A percentile compares a stretch with the other conserved stretches of the same genome.
Evolutionary conservation across 2,113 vertebrate species (phyloP).

Genomic region (Scolopax mira): DNA sequence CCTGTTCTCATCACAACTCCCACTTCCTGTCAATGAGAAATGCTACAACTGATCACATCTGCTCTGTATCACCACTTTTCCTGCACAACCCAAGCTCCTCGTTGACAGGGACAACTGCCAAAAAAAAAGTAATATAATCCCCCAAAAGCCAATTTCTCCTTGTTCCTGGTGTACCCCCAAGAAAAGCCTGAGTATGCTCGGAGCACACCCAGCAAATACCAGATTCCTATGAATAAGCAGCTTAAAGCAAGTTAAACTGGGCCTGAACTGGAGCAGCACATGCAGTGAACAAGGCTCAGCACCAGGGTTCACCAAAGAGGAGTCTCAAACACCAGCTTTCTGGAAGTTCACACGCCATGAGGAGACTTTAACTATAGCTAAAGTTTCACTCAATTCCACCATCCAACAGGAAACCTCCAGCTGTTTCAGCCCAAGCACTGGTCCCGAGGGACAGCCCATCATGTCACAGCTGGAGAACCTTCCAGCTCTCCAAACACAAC

Average conservation of each 20-base stretch:
- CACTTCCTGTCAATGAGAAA: not conserved
- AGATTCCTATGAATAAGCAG: not conserved
- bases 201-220: not conserved
- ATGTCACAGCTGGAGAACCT: not conserved
- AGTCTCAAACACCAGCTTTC: not conserved
- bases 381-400: not conserved
- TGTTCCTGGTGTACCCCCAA: not conserved
- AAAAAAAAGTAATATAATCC: not conserved
- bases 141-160: not conserved
- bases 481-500: not conserved
- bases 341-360: not conserved
- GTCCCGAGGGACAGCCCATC: not conserved
- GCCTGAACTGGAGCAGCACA: not conserved
- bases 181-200: not conserved
- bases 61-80: not conserved
- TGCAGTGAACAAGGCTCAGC: not conserved
- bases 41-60: not conserved
- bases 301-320: too few relatives aligned
- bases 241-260: not conserved
- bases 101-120: not conserved
- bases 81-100: not conserved
- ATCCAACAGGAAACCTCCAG: not conserved
- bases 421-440: not conserved
- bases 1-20: constrained; percentile 11
- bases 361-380: not conserved